These are phyloP conservation scores for Characodon lateralis DNA, from an alignment of 2,797 vertebrate species.

Conservation along the genomic window DNA sequence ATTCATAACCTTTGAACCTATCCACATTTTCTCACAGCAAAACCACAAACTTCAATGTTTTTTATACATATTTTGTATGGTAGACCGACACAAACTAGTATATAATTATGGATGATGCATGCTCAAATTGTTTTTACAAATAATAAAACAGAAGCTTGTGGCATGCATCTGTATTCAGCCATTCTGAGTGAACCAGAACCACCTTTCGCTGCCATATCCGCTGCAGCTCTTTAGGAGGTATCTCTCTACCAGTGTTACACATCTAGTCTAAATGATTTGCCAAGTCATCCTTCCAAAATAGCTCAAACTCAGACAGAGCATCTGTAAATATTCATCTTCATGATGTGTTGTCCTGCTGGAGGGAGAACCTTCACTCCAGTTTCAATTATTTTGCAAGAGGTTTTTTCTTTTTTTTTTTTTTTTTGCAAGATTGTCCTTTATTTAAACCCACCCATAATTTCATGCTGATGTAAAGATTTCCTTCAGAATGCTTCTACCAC, in stretches of 20 bases:
- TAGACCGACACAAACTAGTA: not conserved
- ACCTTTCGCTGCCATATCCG: not conserved
- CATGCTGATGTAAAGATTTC: not conserved
- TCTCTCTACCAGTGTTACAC: not conserved
- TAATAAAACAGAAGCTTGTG: not conserved
- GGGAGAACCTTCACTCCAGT: too few species aligned
- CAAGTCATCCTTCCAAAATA: not conserved
- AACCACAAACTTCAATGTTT: not conserved
- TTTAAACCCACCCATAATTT: too few species aligned
- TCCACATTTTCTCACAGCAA: too few species aligned
- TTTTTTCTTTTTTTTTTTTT: too few species aligned
- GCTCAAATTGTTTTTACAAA: not conserved
- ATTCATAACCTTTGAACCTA: not conserved
- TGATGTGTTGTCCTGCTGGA: too few species aligned
- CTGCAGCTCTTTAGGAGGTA: not conserved
- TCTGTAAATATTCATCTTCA: not conserved
- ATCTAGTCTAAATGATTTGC: too few species aligned
- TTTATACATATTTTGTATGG: not conserved
- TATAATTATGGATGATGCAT: not conserved
- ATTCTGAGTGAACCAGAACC: not conserved
- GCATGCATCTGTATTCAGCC: not conserved
- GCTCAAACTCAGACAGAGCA: not conserved
- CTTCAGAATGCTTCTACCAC: not conserved
- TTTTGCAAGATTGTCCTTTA: too few species aligned
- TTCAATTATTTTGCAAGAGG: too few species aligned